phyloP scores from a whole-genome alignment of 2,888 invertebrate species.

The Meiosimyza platycephala region DNA sequence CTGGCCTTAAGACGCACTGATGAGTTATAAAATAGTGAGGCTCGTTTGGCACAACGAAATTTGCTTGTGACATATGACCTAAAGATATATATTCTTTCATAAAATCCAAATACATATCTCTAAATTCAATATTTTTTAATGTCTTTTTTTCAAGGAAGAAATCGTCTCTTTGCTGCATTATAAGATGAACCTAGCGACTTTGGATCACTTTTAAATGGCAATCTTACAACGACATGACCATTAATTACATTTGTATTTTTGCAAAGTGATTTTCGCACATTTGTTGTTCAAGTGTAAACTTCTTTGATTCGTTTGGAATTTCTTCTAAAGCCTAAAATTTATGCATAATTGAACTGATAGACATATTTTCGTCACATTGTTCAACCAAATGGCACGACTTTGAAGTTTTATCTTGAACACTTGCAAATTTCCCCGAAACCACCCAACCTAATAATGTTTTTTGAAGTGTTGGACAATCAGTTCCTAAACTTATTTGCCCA shows the following conservation, averaged over 20 bases:
- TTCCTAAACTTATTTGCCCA: no score
- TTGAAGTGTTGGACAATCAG: no score
- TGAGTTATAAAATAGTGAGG: not conserved
- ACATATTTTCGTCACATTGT: not conserved
- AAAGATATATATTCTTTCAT: not conserved
- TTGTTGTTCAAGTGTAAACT: not conserved
- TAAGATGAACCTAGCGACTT: not conserved
- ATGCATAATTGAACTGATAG: conserved; percentile 19
- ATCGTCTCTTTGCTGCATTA: no score
- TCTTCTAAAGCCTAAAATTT: conserved; percentile 38
- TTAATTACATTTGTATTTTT: not conserved
- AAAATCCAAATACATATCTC: not conserved
- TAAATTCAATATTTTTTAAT: not conserved
- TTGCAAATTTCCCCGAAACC: conserved; percentile 25
- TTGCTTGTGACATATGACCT: not conserved
- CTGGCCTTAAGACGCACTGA: no score
- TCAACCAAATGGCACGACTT: not conserved
- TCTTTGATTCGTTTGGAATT: conserved; percentile 24
- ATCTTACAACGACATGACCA: no score
- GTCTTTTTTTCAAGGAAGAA: no score
- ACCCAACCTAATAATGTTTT: conserved; percentile 35
- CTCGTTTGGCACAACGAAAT: not conserved
- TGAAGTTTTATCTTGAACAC: not conserved
- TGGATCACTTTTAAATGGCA: not conserved
- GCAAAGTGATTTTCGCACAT: not conserved